These are phyloP conservation scores for Physeter macrocephalus DNA, from an alignment of 2,113 vertebrate species.

Conservation along the genomic window DNA sequence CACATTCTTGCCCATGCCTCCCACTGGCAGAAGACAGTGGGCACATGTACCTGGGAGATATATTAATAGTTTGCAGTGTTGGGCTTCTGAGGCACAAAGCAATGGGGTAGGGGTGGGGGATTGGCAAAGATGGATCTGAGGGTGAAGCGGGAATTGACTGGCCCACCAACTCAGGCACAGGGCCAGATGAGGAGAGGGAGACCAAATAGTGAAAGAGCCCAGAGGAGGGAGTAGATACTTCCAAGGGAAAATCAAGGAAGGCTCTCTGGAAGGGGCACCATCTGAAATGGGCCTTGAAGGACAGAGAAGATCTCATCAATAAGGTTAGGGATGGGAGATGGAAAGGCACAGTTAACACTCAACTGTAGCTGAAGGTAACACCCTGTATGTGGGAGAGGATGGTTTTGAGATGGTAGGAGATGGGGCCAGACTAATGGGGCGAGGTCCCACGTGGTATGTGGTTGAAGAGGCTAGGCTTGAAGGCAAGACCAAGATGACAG, in stretches of 20 bases:
- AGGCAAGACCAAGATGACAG: neutral
- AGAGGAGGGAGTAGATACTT: neutral
- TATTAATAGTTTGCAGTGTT: neutral
- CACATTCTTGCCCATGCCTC: neutral
- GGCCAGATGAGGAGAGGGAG: neutral
- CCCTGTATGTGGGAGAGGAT: neutral
- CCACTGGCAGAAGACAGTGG: neutral
- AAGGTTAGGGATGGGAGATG: neutral
- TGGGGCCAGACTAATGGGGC: neutral
- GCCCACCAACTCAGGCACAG: neutral
- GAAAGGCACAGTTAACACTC: neutral
- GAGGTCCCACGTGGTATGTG: accelerated
- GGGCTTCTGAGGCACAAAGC: neutral
- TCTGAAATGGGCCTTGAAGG: neutral
- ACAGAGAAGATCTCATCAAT: neutral
- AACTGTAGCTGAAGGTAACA: neutral
- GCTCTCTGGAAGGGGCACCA: neutral
- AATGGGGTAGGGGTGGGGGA: accelerated
- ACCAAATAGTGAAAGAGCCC: neutral
- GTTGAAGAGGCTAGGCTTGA: neutral
- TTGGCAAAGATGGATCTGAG: neutral
- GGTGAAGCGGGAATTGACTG: neutral
- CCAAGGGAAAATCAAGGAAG: neutral
- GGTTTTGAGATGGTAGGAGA: neutral
- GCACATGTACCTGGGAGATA: neutral